These are phyloP conservation scores for Tyto alba DNA, from an alignment of 2,113 vertebrate genomes.

Conservation along the genomic window DNA sequence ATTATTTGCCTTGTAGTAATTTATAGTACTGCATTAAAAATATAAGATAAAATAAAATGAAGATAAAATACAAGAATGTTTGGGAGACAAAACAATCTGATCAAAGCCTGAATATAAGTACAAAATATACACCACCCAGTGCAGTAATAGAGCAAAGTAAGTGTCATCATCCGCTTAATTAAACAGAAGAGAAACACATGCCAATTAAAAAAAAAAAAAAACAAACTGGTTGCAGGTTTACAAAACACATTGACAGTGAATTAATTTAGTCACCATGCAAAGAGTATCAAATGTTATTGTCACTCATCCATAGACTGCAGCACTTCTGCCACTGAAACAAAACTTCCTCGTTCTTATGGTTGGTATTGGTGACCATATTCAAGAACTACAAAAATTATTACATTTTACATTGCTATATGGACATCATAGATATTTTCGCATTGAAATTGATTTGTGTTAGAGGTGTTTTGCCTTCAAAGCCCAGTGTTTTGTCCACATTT, in stretches of 20 bases:
- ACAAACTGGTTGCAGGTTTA: neutral
- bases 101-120: neutral
- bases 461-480: neutral
- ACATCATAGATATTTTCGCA: neutral
- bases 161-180: neutral
- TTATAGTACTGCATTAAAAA: neutral
- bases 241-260: neutral
- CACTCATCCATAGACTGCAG: neutral
- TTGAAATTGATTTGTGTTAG: neutral
- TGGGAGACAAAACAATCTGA: neutral
- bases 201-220: neutral
- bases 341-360: neutral
- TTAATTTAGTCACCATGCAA: neutral
- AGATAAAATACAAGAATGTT: neutral
- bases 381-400: neutral
- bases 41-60: neutral
- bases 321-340: neutral
- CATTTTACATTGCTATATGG: neutral
- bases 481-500: neutral
- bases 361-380: accelerated
- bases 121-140: neutral
- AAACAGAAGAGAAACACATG: neutral
- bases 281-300: neutral
- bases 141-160: neutral
- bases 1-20: neutral